These are phyloP conservation scores for Microtus richardsoni DNA, from an alignment of 2,113 vertebrate genomes.

Conservation along the genomic window DNA sequence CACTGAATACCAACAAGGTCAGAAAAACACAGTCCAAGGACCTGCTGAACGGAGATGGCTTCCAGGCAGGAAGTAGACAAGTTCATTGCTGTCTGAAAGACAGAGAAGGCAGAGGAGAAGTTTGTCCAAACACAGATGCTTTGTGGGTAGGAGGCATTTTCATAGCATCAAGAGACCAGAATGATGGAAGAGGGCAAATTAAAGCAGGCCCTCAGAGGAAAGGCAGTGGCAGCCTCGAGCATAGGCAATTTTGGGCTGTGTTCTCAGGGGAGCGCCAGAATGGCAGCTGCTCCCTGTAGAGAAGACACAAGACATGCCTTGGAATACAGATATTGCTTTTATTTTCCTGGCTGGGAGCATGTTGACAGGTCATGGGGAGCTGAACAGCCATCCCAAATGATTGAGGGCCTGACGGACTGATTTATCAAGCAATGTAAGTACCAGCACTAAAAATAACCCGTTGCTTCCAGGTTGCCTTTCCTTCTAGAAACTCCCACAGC, in stretches of 20 bases:
- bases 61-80: background rate
- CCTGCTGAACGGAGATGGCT: background rate
- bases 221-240: background rate
- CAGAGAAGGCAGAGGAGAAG: background rate
- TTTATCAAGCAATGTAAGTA: slow-evolving; percentile 42
- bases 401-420: slow-evolving; percentile 1
- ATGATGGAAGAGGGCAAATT: background rate
- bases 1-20: background rate
- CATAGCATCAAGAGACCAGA: background rate
- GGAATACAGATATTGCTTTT: slow-evolving; percentile 20
- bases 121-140: slow-evolving; percentile 20
- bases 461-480: background rate
- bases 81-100: background rate
- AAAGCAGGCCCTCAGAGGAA: background rate
- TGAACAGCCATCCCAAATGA: slow-evolving; percentile 36
- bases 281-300: background rate
- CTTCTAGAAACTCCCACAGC: background rate
- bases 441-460: background rate
- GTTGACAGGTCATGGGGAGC: slow-evolving; percentile 43
- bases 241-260: background rate
- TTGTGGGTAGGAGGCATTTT: background rate
- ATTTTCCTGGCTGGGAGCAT: background rate
- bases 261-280: background rate
- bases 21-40: background rate
- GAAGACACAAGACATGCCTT: background rate